These are phyloP conservation scores for Hypolimnas misippus DNA, from an alignment of 2,888 invertebrate species.

Conservation along the genomic window DNA sequence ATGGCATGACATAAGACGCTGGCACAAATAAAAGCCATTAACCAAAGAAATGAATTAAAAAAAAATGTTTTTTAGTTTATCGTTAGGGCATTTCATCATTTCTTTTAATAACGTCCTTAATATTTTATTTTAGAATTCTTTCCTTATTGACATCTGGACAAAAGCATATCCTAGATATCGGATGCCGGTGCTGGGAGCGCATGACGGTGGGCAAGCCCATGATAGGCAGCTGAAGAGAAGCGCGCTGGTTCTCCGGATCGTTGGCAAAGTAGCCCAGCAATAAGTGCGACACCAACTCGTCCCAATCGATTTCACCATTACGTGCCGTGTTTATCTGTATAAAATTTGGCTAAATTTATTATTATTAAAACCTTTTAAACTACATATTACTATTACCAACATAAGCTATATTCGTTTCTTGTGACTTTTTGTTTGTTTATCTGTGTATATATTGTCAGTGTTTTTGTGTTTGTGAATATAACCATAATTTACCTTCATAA, in stretches of 20 bases:
- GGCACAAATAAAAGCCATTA: too few relatives aligned
- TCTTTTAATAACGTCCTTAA: too few relatives aligned
- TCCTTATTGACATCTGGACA: slow-evolving; percentile 85
- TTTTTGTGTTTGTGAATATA: too few relatives aligned
- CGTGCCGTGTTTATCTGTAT: slow-evolving; percentile 83
- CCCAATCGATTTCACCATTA: slow-evolving; percentile 86
- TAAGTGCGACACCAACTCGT: slow-evolving; percentile 90
- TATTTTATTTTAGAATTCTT: slow-evolving; percentile 21
- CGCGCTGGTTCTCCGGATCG: slow-evolving; percentile 85
- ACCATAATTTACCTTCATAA: slow-evolving; percentile 80
- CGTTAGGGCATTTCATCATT: too few relatives aligned
- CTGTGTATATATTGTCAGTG: too few relatives aligned
- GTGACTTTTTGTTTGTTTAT: too few relatives aligned
- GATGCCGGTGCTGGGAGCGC: slow-evolving; percentile 88
- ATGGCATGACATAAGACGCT: too few relatives aligned
- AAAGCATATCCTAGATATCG: slow-evolving; percentile 86
- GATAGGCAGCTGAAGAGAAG: slow-evolving; percentile 86
- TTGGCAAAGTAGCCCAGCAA: slow-evolving; percentile 88
- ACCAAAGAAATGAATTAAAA: too few relatives aligned
- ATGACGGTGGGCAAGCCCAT: slow-evolving; percentile 83
- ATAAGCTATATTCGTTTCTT: too few relatives aligned
- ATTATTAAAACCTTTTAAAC: too few relatives aligned
- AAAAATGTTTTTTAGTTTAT: too few relatives aligned
- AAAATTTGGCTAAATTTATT: not conserved
- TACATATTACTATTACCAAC: too few relatives aligned